Evolutionary conservation across 2,888 invertebrate genomes (phyloP), one percentile per base, ranked within the genome.

Genomic region (Scaptomyza parva): DNA sequence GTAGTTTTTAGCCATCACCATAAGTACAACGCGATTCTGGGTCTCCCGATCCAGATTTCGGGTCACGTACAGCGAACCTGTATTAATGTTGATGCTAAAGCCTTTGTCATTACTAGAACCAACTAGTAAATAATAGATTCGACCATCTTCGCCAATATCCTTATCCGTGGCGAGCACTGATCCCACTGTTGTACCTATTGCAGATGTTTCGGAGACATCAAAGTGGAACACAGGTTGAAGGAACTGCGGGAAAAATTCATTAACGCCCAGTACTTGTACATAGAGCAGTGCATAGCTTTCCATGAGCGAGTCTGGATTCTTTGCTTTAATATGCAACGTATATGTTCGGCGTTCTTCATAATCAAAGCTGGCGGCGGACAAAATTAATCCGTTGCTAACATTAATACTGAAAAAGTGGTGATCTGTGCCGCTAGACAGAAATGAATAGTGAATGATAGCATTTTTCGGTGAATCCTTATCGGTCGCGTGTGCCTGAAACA

Each of bases 51-150:
- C 97, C 68, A 96, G 93, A 88, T 95, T 95, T 64, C 96, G 93
- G 0, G 97, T 95, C 0, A 98, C 97, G 70, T 94, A 94, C 66
- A 98, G 96, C 0, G 95, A 94, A 0, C 98, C 98, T 0, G 95
- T 96, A 87, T 96, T 95, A 0, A 96, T 93, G 87, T 97, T 96
- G 39, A 98, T 96, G 28, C 94, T 94, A 89, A 98, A 98, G 0
- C 98, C 98, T 86, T 95, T 95, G 82, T 97, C 96, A 89, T 98
- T 98, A 88, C 98, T 98, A 0, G 97, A 96, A 2, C 98, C 98
- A 2, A 98, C 97, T 78, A 98, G 94, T n/a, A 98, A 93, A 89
- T 98, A 98, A 89, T 96, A 97, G 8, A 98, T 96, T 83, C 95
- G 94, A 0, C 97, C 97, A 90, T 97, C 97, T 45, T 95, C 95